These are phyloP conservation scores for Neosilurus mollespiculum DNA, from an alignment of 2,797 vertebrate species.

Conservation along the genomic window DNA sequence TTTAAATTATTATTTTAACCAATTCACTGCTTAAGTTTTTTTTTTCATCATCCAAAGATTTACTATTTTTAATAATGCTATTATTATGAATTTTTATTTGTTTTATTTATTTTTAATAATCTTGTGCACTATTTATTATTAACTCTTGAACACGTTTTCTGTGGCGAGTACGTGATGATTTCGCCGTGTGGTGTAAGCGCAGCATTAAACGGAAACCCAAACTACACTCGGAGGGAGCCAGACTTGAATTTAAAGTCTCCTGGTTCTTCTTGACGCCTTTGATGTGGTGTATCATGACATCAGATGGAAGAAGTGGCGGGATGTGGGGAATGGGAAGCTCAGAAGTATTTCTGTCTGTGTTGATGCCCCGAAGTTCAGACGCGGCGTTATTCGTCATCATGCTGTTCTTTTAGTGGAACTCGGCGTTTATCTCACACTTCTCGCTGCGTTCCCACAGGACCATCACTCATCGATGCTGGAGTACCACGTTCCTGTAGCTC, in stretches of 20 bases:
- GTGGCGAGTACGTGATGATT: not conserved
- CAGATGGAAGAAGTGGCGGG: not conserved
- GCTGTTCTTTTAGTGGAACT: not conserved
- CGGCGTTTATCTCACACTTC: not conserved
- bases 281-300: not conserved
- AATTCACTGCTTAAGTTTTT: no score
- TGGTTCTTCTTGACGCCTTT: not conserved
- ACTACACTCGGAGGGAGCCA: not conserved
- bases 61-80: no score
- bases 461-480: conserved; percentile 88
- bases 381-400: no score
- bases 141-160: not conserved
- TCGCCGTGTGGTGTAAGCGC: not conserved
- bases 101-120: not conserved
- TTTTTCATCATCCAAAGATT: no score
- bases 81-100: no score
- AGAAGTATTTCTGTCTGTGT: not conserved
- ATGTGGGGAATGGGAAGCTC: not conserved
- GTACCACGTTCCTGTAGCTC: conserved; percentile 87
- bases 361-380: not conserved
- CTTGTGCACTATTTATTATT: no score
- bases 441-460: conserved; percentile 72
- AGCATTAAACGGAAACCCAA: not conserved
- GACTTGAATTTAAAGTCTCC: not conserved
- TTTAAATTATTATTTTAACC: no score